Percentiles rank a stretch among this genome's conserved stretches.
Evolutionary conservation across 2,113 vertebrate genomes (phyloP).

Genomic region (Rana temporaria): DNA sequence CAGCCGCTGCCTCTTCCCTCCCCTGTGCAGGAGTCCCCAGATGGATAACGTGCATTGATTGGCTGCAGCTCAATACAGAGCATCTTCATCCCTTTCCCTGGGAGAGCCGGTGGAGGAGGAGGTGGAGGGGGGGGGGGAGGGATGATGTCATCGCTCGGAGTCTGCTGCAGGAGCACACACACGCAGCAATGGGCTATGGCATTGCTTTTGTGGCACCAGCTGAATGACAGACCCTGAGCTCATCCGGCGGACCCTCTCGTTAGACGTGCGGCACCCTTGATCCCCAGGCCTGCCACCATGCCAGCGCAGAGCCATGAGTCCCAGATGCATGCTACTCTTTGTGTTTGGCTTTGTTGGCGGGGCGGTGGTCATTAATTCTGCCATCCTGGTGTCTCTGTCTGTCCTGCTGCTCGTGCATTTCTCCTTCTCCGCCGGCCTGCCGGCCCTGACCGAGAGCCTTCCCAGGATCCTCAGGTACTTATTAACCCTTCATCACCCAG

Average conservation of each 20-base stretch:
- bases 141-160: constrained; percentile 79
- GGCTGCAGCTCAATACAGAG: constrained; percentile 71
- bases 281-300: constrained; percentile 79
- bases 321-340: constrained; percentile 98
- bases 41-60: constrained; percentile 67
- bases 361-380: constrained; percentile 98
- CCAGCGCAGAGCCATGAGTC: constrained; percentile 94
- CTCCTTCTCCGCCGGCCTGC: constrained; percentile 90
- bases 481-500: not conserved
- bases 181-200: constrained; percentile 74
- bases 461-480: constrained; percentile 91
- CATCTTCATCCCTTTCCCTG: constrained; percentile 6
- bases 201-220: constrained; percentile 81
- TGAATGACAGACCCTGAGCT: constrained; percentile 76
- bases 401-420: constrained; percentile 98
- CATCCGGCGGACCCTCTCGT: constrained; percentile 71
- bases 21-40: constrained; percentile 59
- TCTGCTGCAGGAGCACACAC: constrained; percentile 20
- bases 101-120: constrained; percentile 57
- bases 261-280: constrained; percentile 68
- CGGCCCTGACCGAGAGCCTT: constrained; percentile 89
- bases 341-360: constrained; percentile 99
- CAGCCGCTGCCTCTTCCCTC: too few relatives aligned
- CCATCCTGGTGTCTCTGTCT: constrained; percentile 94
- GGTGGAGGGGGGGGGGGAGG: constrained; percentile 58